Evolutionary conservation across 2,113 vertebrate genomes (phyloP), one percentile per base, ranked within the genome.

Genomic region (Lonchura striata): DNA sequence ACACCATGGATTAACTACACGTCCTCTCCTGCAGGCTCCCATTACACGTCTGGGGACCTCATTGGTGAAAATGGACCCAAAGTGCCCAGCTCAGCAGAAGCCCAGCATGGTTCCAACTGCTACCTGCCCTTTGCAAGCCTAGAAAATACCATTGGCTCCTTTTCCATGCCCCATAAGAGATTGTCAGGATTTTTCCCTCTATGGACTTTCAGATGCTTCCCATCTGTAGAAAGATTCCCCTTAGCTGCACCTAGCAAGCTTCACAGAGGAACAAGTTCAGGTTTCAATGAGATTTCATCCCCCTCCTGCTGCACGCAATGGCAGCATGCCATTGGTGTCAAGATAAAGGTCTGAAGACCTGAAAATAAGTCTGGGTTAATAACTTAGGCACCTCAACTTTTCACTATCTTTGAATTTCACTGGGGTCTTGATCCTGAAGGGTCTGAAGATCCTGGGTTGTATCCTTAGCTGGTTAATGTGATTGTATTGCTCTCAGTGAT

Each of bases 1-100:
- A 0, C 96, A 91, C 94, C 96, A 66, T 63, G 91, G 89, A 96
- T 96, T 96, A 95, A 84, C 88, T 96, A 93, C 96, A 87, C 70
- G 56, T 94, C 94, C 90, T 93, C 87, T 91, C 70, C 63, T 89
- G 37, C 68, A 84, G 68, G 90, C 94, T 95, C 95, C 63, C 11
- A 1, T 96, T 97, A 97, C 72, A 65, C 0, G 49, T 61, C 78
- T 96, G 87, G 87, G 89, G 88, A 97, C 91, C 81, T 70, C 37
- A 16, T 50, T 92, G 94, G 88, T 75, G 60, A 86, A 64, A 66
- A 39, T 71, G 83, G 70, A 94, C 60, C 59, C 52, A 47, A 11
- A 86, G 50, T 69, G 78, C 39, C 15, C 65, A 71, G 78, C 80
- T 96, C 82, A 87, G 77, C 91, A 94, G 74, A 94, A 92, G 85